Base-by-base conservation (phyloP, 2,113 vertebrate genomes). In the Myodes glareolus region DNA sequence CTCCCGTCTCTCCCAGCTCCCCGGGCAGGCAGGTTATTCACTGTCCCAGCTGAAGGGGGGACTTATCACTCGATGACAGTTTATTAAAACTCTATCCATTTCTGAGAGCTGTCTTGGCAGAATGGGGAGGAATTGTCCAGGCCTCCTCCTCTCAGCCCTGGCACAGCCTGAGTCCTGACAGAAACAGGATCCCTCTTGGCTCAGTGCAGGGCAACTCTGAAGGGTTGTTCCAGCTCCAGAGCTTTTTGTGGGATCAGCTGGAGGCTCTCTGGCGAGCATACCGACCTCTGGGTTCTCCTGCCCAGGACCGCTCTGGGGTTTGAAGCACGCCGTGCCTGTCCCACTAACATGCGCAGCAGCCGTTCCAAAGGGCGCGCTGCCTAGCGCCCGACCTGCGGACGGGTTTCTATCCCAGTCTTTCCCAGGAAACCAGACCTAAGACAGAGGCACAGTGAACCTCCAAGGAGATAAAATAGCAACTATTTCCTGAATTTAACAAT, bases 1-100 rank as follows among this genome's bases (percentile, higher is more conserved):
- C 4, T 1, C n/a, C n/a, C 29, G 2, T n/a, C 17, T 21, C 8
- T 8, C 3, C 72, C 33, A 1, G 19, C 0, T 33, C 52, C 36
- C 55, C 0, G 5, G 55, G 16, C 5, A 5, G 25, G 84, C 23
- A n/a, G 52, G 47, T 5, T 13, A 23, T 58, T 91, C 36, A 55
- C 52, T 73, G 23, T 19, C n/a, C 11, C 52, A 67, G 52, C 45
- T 23, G 33, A 75, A 55, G 84, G 47, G 70, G 12, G 39, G 63
- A 23, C 29, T 11, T 36, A 9, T 55, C 45, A 31, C 7, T 11
- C 45, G 29, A 65, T 16, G n/a, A 33, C 36, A 27, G 5, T 42
- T 68, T 58, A 42, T 16, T 33, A 63, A 23, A 58, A 16, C 17
- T 50, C 67, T 13, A 2, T 33, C 82, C 39, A 11, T 55, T 47